Evolutionary conservation across 2,888 invertebrate genomes (phyloP), one percentile per base, ranked within the genome.

Genomic region (Anoplius nigerrimus): DNA sequence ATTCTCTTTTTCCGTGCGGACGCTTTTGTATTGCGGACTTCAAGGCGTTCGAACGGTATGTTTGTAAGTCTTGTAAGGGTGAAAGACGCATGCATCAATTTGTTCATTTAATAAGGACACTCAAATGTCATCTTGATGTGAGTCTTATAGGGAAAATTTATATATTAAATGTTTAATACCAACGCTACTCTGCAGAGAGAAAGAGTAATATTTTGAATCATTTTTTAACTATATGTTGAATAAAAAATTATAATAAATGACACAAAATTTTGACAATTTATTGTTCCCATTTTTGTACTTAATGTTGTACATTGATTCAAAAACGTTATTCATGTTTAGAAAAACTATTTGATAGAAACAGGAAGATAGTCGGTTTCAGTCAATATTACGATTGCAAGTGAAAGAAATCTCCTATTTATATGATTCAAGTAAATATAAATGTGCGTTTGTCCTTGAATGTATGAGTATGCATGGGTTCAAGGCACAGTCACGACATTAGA

Each of bases 1-100:
- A 60, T 63, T 58, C 43, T 62, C 51, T 62, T 57, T 56, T 63
- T 45, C 11, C 52, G 45, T 61, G 52, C 43, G 18, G 16, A 58
- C 56, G 57, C 45, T 57, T 20, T 65, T 58, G 46, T 18, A 59
- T 43, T 55, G 13, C 4, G 13, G 18, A 60, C 27, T 60, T 34
- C 16, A 43, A 48, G 20, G 1, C 46, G 46, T 18, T 46, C 11
- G 24, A 48, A 20, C 18, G 21, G 20, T 20, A 20, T 34, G 46
- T 51, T 60, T n/a, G 48, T 27, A 27, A 16, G 43, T 51, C 27
- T 2, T 60, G 15, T 42, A 27, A 18, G 21, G 15, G 15, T 51
- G n/a, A 18, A 48, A n/a, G n/a, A 16, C 24, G 51, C 34, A 59
- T 59, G 22, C 8, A 27, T 18, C 18, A 51, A 2, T 13, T 16